These are phyloP conservation scores for Sardina pilchardus DNA, from an alignment of 2,113 vertebrate species.

Conservation along the genomic window DNA sequence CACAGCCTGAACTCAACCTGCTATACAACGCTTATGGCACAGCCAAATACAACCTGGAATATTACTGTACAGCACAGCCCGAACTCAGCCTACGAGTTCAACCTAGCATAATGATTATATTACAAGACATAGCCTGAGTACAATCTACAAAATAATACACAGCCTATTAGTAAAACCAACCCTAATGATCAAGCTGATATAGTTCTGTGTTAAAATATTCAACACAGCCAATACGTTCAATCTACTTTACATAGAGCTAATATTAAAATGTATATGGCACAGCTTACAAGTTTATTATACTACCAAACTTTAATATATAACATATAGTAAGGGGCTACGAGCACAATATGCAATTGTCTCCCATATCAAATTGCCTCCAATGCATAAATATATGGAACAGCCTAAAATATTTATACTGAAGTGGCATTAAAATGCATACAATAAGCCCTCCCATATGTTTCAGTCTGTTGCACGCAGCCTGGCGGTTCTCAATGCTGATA, in stretches of 20 bases:
- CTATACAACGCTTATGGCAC: constrained; percentile 67
- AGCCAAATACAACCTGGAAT: constrained; percentile 24
- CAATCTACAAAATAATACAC: too few species aligned
- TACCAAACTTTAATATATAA: neutral
- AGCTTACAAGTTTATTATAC: neutral
- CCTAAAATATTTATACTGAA: constrained; percentile 59
- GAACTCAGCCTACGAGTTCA: too few species aligned
- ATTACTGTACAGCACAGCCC: too few species aligned
- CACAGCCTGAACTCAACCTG: too few species aligned
- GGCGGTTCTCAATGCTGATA: neutral
- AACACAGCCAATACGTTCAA: neutral
- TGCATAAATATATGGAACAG: constrained; percentile 71
- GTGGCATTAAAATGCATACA: constrained; percentile 78
- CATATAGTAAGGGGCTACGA: neutral
- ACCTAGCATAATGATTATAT: constrained; percentile 50
- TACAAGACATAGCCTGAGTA: too few species aligned
- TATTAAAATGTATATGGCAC: constrained; percentile 75
- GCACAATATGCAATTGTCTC: neutral
- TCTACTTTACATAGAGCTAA: constrained; percentile 42
- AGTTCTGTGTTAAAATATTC: too few species aligned
- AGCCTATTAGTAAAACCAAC: constrained; percentile 15
- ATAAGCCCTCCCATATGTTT: neutral
- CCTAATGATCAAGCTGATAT: too few species aligned
- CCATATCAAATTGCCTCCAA: constrained; percentile 53
- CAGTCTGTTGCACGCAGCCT: too few species aligned